phyloP scores from a whole-genome alignment of 2,888 invertebrate genomes.

The Coelopa pilipes region DNA sequence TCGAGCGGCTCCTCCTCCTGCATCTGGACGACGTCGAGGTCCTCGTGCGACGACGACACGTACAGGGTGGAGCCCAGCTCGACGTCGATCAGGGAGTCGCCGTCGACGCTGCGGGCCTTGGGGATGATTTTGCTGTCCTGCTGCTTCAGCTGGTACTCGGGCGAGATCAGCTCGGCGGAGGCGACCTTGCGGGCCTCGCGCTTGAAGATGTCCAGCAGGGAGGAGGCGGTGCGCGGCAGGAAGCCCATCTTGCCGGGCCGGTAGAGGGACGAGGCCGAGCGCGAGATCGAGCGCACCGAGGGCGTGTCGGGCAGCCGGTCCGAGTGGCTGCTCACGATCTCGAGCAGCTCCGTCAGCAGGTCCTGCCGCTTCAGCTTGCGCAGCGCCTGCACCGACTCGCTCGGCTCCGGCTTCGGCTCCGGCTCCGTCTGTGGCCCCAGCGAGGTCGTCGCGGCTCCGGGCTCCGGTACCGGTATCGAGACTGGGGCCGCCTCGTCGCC shows the following conservation, averaged over 20 bases:
- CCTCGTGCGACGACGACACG: slow-evolving; percentile 61
- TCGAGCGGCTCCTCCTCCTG: slow-evolving; percentile 60
- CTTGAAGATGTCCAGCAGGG: slow-evolving; percentile 55
- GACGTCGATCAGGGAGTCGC: slow-evolving; percentile 56
- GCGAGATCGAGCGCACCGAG: slow-evolving; percentile 57
- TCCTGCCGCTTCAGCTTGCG: slow-evolving; percentile 70
- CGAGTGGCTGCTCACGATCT: slow-evolving; percentile 57
- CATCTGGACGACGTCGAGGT: slow-evolving; percentile 52
- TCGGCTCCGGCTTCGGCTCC: slow-evolving; percentile 41
- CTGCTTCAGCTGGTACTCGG: slow-evolving; percentile 51
- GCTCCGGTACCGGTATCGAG: slow-evolving; percentile 40
- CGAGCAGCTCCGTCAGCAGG: slow-evolving; percentile 69
- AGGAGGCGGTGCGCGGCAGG: slow-evolving; percentile 66
- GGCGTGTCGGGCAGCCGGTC: slow-evolving; percentile 59
- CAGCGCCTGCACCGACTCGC: slow-evolving; percentile 54
- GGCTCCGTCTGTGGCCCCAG: neutral
- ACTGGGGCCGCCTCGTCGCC: slow-evolving; percentile 27
- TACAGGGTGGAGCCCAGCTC: slow-evolving; percentile 61
- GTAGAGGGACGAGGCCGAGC: slow-evolving; percentile 68
- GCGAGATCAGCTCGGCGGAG: slow-evolving; percentile 44
- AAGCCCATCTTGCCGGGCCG: slow-evolving; percentile 76
- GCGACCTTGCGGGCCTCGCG: slow-evolving; percentile 51
- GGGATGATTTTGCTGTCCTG: slow-evolving; percentile 50
- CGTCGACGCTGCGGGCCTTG: slow-evolving; percentile 45
- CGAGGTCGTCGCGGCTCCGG: neutral